Evolutionary conservation across 92 coral and sea anemone species (phyloP).

Genomic region (Paramuricea clavata): DNA sequence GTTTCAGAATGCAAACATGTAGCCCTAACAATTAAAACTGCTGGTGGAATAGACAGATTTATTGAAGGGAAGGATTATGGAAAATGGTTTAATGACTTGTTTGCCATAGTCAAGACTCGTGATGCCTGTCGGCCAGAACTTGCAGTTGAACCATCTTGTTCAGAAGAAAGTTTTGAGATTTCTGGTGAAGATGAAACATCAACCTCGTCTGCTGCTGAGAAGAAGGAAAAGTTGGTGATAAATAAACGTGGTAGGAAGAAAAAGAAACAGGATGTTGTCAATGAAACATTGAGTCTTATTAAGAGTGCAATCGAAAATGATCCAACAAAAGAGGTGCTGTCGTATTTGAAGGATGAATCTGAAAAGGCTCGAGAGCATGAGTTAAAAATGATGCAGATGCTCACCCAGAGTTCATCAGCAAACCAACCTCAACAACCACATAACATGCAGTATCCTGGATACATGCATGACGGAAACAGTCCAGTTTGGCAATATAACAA

Average conservation of each 20-base stretch:
- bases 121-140: slow-evolving; percentile 54
- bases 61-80: slow-evolving; percentile 59
- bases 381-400: slow-evolving; percentile 51
- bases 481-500: not conserved
- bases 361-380: slow-evolving; percentile 60
- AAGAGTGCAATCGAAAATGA: slow-evolving; percentile 51
- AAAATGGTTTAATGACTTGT: slow-evolving; percentile 63
- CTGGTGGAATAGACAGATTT: slow-evolving; percentile 55
- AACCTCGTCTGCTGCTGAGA: not conserved
- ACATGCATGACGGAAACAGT: not conserved
- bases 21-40: slow-evolving; percentile 62
- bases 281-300: slow-evolving; percentile 47
- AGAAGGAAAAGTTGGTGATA: not conserved
- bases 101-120: slow-evolving; percentile 60
- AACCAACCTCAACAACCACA: not conserved
- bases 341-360: slow-evolving; percentile 39
- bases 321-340: slow-evolving; percentile 44
- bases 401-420: not conserved
- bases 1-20: slow-evolving; percentile 50
- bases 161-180: slow-evolving; percentile 5
- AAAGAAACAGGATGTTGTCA: slow-evolving; percentile 31
- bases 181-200: not conserved
- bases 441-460: not conserved
- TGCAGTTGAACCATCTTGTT: slow-evolving; percentile 54
- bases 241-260: slow-evolving; percentile 19